Evolutionary conservation across 2,113 vertebrate genomes (phyloP).

Genomic region (Piaya cayana): DNA sequence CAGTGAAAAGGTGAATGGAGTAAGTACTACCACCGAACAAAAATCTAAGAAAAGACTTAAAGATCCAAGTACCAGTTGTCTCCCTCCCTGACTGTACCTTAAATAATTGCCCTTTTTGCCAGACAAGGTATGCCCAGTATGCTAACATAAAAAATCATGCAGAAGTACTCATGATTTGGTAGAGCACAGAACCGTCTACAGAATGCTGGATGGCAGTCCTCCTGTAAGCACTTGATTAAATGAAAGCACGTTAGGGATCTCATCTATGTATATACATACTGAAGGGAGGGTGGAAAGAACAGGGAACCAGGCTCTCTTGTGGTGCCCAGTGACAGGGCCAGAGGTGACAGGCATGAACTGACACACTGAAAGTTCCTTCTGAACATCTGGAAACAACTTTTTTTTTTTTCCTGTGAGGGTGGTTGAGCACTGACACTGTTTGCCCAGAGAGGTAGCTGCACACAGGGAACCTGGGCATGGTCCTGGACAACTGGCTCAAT

Average conservation of each 20-base stretch:
- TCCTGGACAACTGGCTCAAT: neutral
- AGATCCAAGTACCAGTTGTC: neutral
- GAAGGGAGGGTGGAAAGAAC: neutral
- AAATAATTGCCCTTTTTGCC: neutral
- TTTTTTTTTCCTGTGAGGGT: neutral
- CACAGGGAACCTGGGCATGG: neutral
- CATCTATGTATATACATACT: neutral
- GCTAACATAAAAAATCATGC: neutral
- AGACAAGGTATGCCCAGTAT: neutral
- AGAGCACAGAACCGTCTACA: neutral
- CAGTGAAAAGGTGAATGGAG: neutral
- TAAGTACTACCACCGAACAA: neutral
- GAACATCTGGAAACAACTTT: neutral
- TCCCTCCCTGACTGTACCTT: neutral
- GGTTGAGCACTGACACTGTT: neutral
- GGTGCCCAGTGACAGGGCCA: neutral
- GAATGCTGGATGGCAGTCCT: neutral
- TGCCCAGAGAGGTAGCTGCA: neutral
- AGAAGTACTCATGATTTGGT: neutral
- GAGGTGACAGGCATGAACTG: neutral
- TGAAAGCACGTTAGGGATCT: neutral
- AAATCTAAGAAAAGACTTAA: neutral
- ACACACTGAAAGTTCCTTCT: neutral
- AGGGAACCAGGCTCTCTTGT: neutral
- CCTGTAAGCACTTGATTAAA: neutral